Base-by-base conservation (phyloP, 2,888 invertebrate genomes). In the Itoplectis maculator region DNA sequence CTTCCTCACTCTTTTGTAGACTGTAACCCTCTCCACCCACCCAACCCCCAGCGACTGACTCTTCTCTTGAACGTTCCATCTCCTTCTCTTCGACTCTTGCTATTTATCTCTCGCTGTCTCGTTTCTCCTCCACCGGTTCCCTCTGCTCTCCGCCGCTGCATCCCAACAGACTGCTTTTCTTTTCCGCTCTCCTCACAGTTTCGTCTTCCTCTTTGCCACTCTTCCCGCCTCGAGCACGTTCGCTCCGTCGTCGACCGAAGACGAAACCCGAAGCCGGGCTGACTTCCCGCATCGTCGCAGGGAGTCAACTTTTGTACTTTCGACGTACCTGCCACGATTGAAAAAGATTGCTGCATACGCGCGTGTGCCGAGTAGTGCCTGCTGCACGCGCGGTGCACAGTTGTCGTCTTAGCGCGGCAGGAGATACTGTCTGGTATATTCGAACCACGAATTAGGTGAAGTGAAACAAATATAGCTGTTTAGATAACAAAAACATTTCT, bases 291-390 rank as follows among this genome's bases (percentile, higher is more conserved):
- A 69, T 8, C 45, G 20, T 61, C 49, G 51, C 76, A n/a, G n/a
- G n/a, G n/a, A n/a, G 37, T 20, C 68, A 61, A 69, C 40, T 77
- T 68, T 77, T 37, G 69, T 61, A 59, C 40, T 61, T 47, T 63
- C 40, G 13, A 13, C 13, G 13, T 20, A 11, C 37, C 45, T 7
- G 23, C 8, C 11, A 69, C 49, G 49, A 40, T 68, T 61, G 76
- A 49, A 61, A 61, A 8, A 29, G 37, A 42, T 23, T 18, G 11
- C 45, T 13, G n/a, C 15, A 45, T 35, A 42, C 18, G 7, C 9
- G 63, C 20, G 20, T 42, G 13, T 40, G 20, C 20, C n/a, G n/a
- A n/a, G n/a, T n/a, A n/a, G n/a, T n/a, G n/a, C n/a, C n/a, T n/a
- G n/a, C n/a, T n/a, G 20, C 11, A 13, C 18, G 8, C 18, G 7